Conservation (phyloP, 1,140 invertebrate species). For the Euura saliciscinereae region DNA sequence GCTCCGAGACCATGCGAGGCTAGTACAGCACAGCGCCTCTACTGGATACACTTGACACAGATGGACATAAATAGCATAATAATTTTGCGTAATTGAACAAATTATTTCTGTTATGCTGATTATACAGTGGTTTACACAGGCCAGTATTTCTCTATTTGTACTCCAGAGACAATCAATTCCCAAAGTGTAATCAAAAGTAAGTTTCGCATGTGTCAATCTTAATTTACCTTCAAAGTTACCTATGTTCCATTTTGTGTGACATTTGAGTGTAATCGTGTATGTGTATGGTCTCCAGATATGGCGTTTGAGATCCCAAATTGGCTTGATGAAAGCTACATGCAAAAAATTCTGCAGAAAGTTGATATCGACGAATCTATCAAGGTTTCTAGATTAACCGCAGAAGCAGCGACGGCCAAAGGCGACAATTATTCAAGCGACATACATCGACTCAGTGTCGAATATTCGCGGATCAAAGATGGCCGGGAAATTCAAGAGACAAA, state of each 20-base stretch:
- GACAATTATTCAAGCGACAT: conserved; percentile 61
- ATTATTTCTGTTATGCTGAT: too few relatives aligned
- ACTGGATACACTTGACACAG: not conserved
- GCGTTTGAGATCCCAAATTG: conserved; percentile 44
- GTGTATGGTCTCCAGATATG: conserved; percentile 1
- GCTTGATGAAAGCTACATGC: conserved; percentile 53
- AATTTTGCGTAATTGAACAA: too few relatives aligned
- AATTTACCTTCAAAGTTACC: too few relatives aligned
- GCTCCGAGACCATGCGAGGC: not conserved
- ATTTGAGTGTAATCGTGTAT: not conserved
- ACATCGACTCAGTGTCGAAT: conserved; percentile 44
- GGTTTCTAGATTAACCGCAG: conserved; percentile 41
- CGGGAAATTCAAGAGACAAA: conserved; percentile 33
- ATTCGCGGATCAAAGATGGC: conserved; percentile 21
- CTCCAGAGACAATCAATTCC: too few relatives aligned
- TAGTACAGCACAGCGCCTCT: not conserved
- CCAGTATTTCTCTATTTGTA: too few relatives aligned
- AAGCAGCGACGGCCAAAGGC: conserved; percentile 52
- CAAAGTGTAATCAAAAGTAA: too few relatives aligned
- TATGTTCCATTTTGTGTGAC: too few relatives aligned
- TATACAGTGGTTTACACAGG: too few relatives aligned
- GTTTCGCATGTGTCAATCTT: too few relatives aligned
- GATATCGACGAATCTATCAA: conserved; percentile 44
- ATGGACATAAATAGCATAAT: not conserved
- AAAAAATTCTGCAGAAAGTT: conserved; percentile 48